Base-by-base conservation (phyloP, 2,113 vertebrate genomes). In the Cettia cetti region DNA sequence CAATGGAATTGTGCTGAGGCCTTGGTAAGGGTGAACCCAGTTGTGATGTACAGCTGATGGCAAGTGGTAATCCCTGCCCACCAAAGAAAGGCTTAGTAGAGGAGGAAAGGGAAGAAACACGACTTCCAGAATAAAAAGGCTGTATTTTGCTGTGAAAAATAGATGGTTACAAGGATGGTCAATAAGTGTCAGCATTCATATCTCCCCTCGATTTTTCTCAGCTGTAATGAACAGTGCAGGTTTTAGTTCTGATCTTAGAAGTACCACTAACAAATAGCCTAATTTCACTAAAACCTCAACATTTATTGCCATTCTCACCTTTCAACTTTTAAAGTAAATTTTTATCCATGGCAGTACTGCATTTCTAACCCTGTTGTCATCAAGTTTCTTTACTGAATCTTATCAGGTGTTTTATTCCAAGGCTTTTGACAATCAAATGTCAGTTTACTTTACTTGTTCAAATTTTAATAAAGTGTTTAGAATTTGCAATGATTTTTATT, bases 391-490 rank as follows among this genome's bases (percentile, higher is more conserved):
- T 68, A 66, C 44, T n/a, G 49, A 84, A 33, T 84, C 77, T 92
- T 78, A 71, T n/a, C 57, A 94, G 23, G 5, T 13, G 57, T 37
- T 86, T 94, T 92, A 78, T 70, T 26, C 42, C 45, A 84, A 93
- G 60, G 22, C 40, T 94, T 91, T 81, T 5, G 8, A 75, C 53
- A 89, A 81, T 84, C 64, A 91, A 89, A 89, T 95, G 44, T 69
- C 80, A 91, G 68, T 89, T 95, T 93, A 33, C n/a, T 94, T 71
- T 68, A 82, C 28, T 84, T 86, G 65, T 68, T 89, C 40, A 71
- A 68, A 89, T 86, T 89, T 95, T 95, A 68, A 91, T 20, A 49
- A 8, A 26, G 3, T 60, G 21, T 66, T 95, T 78, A 78, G 28
- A 64, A 83, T 95, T 64, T 76, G 15, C 78, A 47, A 71, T 49